Conservation (phyloP, 1,140 invertebrate genomes). For the Nasonia longicornis region DNA sequence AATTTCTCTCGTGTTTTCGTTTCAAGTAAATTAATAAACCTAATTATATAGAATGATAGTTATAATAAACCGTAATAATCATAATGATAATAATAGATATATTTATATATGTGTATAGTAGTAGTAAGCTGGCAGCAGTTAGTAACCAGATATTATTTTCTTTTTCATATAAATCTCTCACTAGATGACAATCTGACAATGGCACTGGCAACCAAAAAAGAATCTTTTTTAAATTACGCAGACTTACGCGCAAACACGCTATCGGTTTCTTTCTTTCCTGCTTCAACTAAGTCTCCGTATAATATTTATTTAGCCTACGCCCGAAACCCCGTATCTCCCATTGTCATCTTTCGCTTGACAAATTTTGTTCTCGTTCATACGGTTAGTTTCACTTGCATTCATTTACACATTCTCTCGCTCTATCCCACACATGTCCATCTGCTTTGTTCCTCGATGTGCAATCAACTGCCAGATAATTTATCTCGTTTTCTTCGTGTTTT, state of each 20-base stretch:
- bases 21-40: slow-evolving; percentile 65
- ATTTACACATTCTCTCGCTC: slow-evolving; percentile 48
- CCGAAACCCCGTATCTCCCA: slow-evolving; percentile 44
- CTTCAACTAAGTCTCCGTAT: slow-evolving; percentile 43
- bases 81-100: slow-evolving; percentile 60
- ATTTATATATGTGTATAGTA: slow-evolving; percentile 49
- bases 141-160: slow-evolving; percentile 62
- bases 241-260: slow-evolving; percentile 51
- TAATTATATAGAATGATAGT: slow-evolving; percentile 61
- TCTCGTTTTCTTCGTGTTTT: slow-evolving; percentile 63
- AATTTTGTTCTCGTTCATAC: slow-evolving; percentile 44
- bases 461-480: slow-evolving; percentile 70
- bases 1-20: slow-evolving; percentile 47
- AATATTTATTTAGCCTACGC: slow-evolving; percentile 42
- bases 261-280: slow-evolving; percentile 48
- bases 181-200: slow-evolving; percentile 65
- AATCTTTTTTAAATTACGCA: slow-evolving; percentile 52
- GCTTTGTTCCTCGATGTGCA: slow-evolving; percentile 60
- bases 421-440: slow-evolving; percentile 41
- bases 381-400: slow-evolving; percentile 46
- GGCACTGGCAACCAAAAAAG: slow-evolving; percentile 60
- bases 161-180: slow-evolving; percentile 55
- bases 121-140: slow-evolving; percentile 67
- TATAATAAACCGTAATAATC: slow-evolving; percentile 46
- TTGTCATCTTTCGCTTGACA: slow-evolving; percentile 48